A percentile compares a stretch with the other conserved stretches of the same genome.
These are phyloP conservation scores for Chrysolina haemoptera DNA, from an alignment of 2,888 invertebrate genomes.

Conservation along the genomic window DNA sequence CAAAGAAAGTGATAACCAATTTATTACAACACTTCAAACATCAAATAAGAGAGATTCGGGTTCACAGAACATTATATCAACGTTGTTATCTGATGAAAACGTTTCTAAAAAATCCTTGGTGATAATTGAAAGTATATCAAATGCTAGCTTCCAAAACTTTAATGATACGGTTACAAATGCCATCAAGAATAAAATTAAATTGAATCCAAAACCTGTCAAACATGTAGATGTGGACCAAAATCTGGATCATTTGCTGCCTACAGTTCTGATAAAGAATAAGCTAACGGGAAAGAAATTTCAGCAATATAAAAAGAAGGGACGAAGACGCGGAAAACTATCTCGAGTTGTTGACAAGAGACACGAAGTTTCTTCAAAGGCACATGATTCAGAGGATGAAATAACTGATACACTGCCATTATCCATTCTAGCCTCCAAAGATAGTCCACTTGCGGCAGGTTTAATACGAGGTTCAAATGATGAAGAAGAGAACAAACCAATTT, in stretches of 20 bases:
- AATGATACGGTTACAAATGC: neutral
- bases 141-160: too few species aligned
- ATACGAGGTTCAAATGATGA: neutral
- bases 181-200: neutral
- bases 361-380: neutral
- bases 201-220: neutral
- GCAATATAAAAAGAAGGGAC: neutral
- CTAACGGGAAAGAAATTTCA: neutral
- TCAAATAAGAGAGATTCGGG: neutral
- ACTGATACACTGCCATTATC: slow-evolving; percentile 7
- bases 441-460: neutral
- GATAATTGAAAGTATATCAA: too few species aligned
- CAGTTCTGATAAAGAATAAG: neutral
- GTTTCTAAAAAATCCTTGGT: too few species aligned
- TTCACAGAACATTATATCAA: too few species aligned
- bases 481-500: neutral
- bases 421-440: slow-evolving; percentile 6
- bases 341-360: neutral
- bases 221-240: neutral
- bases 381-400: neutral
- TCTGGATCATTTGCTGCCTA: neutral
- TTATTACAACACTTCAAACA: neutral
- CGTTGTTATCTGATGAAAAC: too few species aligned
- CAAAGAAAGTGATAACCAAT: neutral
- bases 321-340: neutral